phyloP scores from a whole-genome alignment of 2,113 vertebrate species.

The Sylvia atricapilla region DNA sequence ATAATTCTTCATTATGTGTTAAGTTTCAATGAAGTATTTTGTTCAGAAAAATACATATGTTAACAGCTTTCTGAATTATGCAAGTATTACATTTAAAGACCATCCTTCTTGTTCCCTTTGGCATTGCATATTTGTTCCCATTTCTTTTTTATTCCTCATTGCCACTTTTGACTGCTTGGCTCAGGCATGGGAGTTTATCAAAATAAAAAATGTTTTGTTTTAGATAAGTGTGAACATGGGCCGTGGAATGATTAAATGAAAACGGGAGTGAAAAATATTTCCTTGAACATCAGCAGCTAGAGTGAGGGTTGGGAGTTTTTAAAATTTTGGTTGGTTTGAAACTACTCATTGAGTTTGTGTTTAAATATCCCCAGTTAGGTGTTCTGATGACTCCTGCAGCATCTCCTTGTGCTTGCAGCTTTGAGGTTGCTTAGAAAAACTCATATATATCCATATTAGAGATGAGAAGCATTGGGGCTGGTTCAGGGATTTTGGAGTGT shows the following conservation, averaged over 20 bases:
- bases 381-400: background rate
- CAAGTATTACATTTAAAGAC: background rate
- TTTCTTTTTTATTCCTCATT: background rate
- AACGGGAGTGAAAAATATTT: background rate
- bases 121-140: background rate
- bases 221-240: background rate
- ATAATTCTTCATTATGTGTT: constrained; percentile 17
- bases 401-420: background rate
- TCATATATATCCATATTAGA: fast-evolving
- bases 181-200: background rate
- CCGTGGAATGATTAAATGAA: background rate
- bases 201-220: constrained; percentile 32
- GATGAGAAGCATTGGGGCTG: background rate
- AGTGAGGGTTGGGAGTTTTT: background rate
- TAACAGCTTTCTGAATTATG: constrained; percentile 5
- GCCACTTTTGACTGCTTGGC: background rate
- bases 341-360: background rate
- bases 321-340: background rate
- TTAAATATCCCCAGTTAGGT: background rate
- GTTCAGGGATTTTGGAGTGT: background rate
- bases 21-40: background rate
- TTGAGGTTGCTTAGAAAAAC: background rate
- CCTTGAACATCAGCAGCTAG: background rate
- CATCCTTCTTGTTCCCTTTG: constrained; percentile 7
- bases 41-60: background rate